Evolutionary conservation across 1,140 invertebrate species (phyloP).

Genomic region (Rhysida immarginata): DNA sequence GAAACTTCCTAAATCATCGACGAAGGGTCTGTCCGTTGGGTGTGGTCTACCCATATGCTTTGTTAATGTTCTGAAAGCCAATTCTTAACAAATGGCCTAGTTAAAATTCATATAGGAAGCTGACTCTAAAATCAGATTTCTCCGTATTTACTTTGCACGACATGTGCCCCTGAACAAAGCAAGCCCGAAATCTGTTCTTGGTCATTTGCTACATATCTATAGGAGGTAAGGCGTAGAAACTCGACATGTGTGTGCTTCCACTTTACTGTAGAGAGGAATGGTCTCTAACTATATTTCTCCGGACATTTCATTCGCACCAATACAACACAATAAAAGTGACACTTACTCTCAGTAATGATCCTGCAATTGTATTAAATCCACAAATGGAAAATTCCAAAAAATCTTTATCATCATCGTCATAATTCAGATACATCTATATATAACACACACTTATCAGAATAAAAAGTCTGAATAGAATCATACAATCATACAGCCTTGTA

Average conservation of each 20-base stretch:
- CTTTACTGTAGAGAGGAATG: neutral
- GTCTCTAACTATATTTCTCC: neutral
- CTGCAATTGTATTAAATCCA: too few relatives aligned
- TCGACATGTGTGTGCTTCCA: neutral
- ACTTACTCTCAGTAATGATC: too few relatives aligned
- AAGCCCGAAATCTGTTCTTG: neutral
- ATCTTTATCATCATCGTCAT: too few relatives aligned
- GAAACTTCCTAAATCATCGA: neutral
- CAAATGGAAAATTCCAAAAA: too few relatives aligned
- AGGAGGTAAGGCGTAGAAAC: neutral
- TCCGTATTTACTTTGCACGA: neutral
- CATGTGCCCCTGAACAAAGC: neutral
- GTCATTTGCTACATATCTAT: neutral
- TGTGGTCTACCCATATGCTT: neutral
- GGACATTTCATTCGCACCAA: neutral
- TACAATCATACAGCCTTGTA: too few relatives aligned
- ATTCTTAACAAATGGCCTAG: neutral
- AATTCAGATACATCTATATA: too few relatives aligned
- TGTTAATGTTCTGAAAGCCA: neutral
- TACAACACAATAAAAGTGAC: too few relatives aligned
- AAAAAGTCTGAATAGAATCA: too few relatives aligned
- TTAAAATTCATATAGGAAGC: neutral
- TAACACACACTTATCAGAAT: too few relatives aligned
- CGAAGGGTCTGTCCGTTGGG: neutral
- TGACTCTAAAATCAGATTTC: neutral